Conservation (phyloP, 2,888 invertebrate species). For the Ichneumoninae sp. region DNA sequence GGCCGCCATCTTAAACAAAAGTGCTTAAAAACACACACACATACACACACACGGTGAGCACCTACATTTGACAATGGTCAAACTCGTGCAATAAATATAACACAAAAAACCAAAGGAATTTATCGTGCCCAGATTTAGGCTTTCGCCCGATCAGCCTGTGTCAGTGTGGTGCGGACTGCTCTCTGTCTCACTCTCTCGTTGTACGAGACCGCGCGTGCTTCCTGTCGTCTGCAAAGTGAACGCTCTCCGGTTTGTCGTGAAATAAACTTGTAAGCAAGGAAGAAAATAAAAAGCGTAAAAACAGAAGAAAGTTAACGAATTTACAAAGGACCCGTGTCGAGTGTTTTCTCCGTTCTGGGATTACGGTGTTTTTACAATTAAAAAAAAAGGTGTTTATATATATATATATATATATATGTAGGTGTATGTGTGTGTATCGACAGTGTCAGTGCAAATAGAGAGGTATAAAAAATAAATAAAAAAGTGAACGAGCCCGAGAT, state of each 20-base stretch:
- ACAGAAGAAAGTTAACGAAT: constrained; percentile 4
- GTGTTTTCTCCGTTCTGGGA: constrained; percentile 38
- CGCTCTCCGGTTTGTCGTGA: constrained; percentile 44
- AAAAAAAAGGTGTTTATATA: constrained; percentile 22
- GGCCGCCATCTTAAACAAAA: constrained; percentile 80
- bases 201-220: constrained; percentile 56
- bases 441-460: neutral
- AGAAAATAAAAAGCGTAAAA: constrained; percentile 5
- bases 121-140: neutral
- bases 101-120: neutral
- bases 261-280: neutral
- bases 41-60: neutral
- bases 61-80: neutral
- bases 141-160: neutral
- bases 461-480: constrained; percentile 11
- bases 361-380: constrained; percentile 57
- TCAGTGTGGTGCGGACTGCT: neutral
- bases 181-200: neutral
- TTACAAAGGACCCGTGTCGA: constrained; percentile 30
- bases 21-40: constrained; percentile 25
- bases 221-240: constrained; percentile 68
- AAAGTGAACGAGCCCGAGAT: neutral
- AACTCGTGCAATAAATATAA: too few relatives aligned
- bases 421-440: neutral
- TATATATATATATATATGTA: neutral